phyloP scores from a whole-genome alignment of 2,113 vertebrate species.

The Egretta garzetta region DNA sequence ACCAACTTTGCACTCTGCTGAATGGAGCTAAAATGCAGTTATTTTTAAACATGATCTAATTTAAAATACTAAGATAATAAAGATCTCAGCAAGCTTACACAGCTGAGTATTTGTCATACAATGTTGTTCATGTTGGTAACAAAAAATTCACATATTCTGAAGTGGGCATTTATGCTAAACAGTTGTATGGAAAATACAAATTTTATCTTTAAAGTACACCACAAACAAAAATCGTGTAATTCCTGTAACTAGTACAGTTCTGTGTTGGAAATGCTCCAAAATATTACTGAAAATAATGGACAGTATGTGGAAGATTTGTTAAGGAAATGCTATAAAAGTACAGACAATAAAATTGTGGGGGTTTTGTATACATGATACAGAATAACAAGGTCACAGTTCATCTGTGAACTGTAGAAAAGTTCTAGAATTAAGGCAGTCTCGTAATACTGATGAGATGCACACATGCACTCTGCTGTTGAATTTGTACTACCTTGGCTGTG shows the following conservation, averaged over 20 bases:
- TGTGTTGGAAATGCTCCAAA: neutral
- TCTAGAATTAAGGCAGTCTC: neutral
- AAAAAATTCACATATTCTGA: neutral
- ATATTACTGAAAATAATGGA: neutral
- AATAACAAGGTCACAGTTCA: neutral
- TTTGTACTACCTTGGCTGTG: neutral
- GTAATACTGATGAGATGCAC: neutral
- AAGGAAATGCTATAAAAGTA: neutral
- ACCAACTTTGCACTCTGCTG: neutral
- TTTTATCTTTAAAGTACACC: neutral
- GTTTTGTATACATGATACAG: neutral
- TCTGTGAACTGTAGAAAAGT: neutral
- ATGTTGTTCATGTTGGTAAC: neutral
- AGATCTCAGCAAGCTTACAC: neutral
- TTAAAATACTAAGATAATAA: neutral
- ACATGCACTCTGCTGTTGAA: neutral
- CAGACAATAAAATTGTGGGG: neutral
- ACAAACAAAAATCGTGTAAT: neutral
- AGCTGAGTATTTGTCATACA: neutral
- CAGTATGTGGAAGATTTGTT: neutral
- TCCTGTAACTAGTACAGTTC: neutral
- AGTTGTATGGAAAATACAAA: neutral
- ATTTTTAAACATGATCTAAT: neutral
- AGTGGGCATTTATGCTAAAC: neutral
- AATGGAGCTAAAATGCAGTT: neutral